Conservation (phyloP, 2,888 invertebrate genomes). For the Exocentrus adspersus region DNA sequence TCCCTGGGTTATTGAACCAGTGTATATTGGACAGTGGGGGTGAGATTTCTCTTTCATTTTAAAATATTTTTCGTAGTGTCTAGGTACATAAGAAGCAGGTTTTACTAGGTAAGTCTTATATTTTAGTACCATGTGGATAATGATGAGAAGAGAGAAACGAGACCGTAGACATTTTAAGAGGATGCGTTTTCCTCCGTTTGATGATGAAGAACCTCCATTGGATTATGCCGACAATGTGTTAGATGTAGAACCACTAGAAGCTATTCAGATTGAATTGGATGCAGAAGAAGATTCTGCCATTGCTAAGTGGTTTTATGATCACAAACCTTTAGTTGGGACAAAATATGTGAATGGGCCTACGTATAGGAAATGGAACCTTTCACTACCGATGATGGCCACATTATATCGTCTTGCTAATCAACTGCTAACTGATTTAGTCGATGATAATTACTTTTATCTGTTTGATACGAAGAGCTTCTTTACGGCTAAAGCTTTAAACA, state of each 20-base stretch:
- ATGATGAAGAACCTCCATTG: conserved; percentile 99
- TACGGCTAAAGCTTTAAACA: conserved; percentile 98
- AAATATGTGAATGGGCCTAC: conserved; percentile 95
- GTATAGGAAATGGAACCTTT: conserved; percentile 95
- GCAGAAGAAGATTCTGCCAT: conserved; percentile 92
- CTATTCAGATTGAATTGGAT: conserved; percentile 98
- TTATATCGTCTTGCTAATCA: conserved; percentile 98
- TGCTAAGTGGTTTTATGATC: conserved; percentile 98
- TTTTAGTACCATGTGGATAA: conserved; percentile 97
- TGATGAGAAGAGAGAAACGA: conserved; percentile 99
- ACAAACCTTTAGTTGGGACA: conserved; percentile 93
- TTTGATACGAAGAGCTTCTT: conserved; percentile 99
- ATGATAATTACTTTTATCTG: conserved; percentile 98
- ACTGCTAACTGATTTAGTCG: conserved; percentile 95
- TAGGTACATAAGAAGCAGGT: background rate
- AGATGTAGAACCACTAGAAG: conserved; percentile 98
- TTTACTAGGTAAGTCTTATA: background rate
- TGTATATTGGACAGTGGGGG: conserved; percentile 99
- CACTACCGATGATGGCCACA: conserved; percentile 97
- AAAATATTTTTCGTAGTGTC: background rate
- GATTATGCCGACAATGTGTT: conserved; percentile 99
- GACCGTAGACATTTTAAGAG: conserved; percentile 98
- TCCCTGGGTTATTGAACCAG: conserved; percentile 99
- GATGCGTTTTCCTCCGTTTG: conserved; percentile 99
- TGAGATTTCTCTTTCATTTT: conserved; percentile 59